Percentiles rank a stretch among this genome's conserved stretches.
phyloP scores from a whole-genome alignment of 2,888 invertebrate genomes.

The Orthonevra nobilis region DNA sequence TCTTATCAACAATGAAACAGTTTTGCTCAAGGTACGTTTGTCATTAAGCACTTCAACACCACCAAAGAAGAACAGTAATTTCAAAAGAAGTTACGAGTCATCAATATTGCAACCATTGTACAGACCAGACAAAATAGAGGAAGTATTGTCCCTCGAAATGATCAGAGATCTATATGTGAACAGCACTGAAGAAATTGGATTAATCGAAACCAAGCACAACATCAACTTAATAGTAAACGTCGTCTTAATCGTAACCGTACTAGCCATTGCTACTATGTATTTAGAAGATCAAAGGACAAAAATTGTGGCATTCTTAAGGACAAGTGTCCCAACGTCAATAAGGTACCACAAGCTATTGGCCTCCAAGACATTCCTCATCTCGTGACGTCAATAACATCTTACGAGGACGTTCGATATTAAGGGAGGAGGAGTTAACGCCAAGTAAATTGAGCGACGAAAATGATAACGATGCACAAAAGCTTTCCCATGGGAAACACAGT shows the following conservation, averaged over 20 bases:
- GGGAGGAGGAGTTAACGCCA: background rate
- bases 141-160: too few relatives aligned
- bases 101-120: background rate
- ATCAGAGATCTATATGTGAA: background rate
- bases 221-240: background rate
- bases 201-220: slow-evolving; percentile 1
- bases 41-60: background rate
- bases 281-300: background rate
- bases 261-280: background rate
- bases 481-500: too few relatives aligned
- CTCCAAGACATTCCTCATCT: slow-evolving; percentile 6
- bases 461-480: background rate
- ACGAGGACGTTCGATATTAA: slow-evolving; percentile 9
- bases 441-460: background rate
- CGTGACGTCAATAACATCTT: background rate
- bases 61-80: background rate
- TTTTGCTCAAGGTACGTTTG: background rate
- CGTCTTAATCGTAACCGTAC: background rate
- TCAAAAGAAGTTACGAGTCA: too few relatives aligned
- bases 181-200: background rate
- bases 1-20: background rate
- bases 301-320: background rate
- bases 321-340: background rate
- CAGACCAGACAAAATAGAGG: too few relatives aligned
- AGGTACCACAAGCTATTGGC: background rate